phyloP scores from a whole-genome alignment of 2,888 invertebrate species.

The Drosophila kambysellisi region DNA sequence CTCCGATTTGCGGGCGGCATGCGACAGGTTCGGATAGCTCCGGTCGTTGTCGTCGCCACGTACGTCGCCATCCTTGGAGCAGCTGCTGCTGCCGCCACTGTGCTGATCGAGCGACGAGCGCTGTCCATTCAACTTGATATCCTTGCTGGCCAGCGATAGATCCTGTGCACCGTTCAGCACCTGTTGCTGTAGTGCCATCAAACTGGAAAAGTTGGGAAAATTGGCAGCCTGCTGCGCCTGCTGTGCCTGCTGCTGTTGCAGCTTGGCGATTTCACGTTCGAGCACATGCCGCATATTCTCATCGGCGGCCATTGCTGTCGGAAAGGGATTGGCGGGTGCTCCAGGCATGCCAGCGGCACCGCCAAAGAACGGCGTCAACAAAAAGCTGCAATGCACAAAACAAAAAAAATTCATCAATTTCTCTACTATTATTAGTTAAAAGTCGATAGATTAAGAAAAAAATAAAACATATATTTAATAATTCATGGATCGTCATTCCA shows the following conservation, averaged over 20 bases:
- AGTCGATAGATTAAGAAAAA: neutral
- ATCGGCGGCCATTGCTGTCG: slow-evolving; percentile 86
- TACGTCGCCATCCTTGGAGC: slow-evolving; percentile 72
- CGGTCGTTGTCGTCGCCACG: slow-evolving; percentile 55
- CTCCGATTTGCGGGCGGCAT: slow-evolving; percentile 90
- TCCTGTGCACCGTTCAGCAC: slow-evolving; percentile 91
- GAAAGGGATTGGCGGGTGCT: slow-evolving; percentile 76
- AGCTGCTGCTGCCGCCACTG: slow-evolving; percentile 66
- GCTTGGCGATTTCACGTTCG: slow-evolving; percentile 95
- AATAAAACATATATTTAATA: too few species aligned
- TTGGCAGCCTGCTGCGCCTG: slow-evolving; percentile 75
- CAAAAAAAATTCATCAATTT: neutral
- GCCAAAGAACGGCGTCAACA: slow-evolving; percentile 95
- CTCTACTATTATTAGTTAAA: neutral
- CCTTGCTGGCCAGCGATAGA: slow-evolving; percentile 89
- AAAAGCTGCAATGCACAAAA: slow-evolving; percentile 86
- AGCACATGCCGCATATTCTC: slow-evolving; percentile 96
- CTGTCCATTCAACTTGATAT: slow-evolving; percentile 85
- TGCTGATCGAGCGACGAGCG: slow-evolving; percentile 79
- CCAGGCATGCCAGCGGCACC: slow-evolving; percentile 84
- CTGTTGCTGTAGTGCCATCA: slow-evolving; percentile 92
- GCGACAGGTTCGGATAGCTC: slow-evolving; percentile 44
- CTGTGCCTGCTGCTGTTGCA: slow-evolving; percentile 87
- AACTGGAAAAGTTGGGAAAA: slow-evolving; percentile 87
- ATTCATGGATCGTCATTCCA: too few species aligned